phyloP scores from a whole-genome alignment of 2,113 vertebrate species.

The Rhinolophus ferrumequinum region DNA sequence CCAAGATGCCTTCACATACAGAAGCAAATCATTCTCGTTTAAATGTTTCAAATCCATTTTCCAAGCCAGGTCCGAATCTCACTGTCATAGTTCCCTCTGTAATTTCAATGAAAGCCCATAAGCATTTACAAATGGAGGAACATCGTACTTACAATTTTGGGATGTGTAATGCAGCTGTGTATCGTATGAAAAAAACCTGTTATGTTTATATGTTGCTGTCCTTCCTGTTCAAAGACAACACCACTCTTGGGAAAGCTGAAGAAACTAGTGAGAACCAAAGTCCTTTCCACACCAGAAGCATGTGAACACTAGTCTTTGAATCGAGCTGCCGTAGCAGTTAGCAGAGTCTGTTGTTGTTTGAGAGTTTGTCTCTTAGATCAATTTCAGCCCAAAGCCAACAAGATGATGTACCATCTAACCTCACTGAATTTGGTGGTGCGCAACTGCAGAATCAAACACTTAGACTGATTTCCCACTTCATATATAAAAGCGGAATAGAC shows the following conservation, averaged over 20 bases:
- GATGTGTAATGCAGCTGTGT: conserved; percentile 60
- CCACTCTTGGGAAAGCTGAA: conserved; percentile 37
- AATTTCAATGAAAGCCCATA: conserved; percentile 33
- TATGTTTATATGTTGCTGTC: conserved; percentile 45
- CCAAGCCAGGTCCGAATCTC: neutral
- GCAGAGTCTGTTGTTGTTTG: conserved; percentile 8
- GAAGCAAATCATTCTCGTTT: neutral
- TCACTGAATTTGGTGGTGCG: neutral
- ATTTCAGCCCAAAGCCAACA: conserved; percentile 40
- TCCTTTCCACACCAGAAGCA: neutral
- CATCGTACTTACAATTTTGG: conserved; percentile 75
- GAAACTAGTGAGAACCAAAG: conserved; percentile 42
- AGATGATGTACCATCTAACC: neutral
- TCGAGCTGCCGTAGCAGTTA: neutral
- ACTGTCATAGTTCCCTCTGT: neutral
- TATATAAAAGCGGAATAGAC: neutral
- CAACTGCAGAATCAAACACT: neutral
- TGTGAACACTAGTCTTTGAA: neutral
- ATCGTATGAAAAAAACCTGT: conserved; percentile 43
- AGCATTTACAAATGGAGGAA: conserved; percentile 55
- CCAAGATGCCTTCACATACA: neutral
- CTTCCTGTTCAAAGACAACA: conserved; percentile 63
- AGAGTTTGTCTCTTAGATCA: conserved; percentile 47
- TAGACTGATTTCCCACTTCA: neutral
- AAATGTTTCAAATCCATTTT: conserved; percentile 42